Conservation (phyloP, 92 coral and sea anemone species). For the Epizoanthus fatuus region DNA sequence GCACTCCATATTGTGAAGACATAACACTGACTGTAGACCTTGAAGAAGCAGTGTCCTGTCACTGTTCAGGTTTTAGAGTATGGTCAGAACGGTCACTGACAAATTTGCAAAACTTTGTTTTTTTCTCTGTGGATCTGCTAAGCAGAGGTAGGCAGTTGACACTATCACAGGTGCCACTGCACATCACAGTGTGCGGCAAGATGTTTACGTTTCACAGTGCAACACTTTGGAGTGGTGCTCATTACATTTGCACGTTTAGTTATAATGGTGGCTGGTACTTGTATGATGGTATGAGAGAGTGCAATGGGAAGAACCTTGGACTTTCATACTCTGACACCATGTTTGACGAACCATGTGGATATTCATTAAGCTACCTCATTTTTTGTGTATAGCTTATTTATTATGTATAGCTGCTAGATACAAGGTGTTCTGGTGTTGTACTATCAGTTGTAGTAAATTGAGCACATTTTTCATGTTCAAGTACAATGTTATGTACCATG, state of each 20-base stretch:
- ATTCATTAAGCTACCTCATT: constrained; percentile 33
- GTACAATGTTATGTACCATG: no score
- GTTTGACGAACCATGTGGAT: constrained; percentile 41
- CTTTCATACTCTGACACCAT: constrained; percentile 31
- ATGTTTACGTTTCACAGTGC: constrained; percentile 24
- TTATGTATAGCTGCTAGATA: no score
- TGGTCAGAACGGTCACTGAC: constrained; percentile 20
- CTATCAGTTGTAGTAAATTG: no score
- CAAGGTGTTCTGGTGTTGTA: no score
- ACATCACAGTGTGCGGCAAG: constrained; percentile 20
- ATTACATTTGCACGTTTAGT: constrained; percentile 49
- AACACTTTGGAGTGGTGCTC: constrained; percentile 62
- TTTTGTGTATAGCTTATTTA: no score
- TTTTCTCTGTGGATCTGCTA: constrained; percentile 52
- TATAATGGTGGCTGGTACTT: constrained; percentile 36
- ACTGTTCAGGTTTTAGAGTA: constrained; percentile 40
- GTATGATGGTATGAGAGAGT: constrained; percentile 62
- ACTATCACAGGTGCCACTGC: constrained; percentile 14
- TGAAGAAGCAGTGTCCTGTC: constrained; percentile 48
- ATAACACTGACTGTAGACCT: neutral
- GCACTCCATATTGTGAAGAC: constrained; percentile 23
- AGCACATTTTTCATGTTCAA: no score
- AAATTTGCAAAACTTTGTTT: constrained; percentile 19
- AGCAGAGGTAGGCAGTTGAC: constrained; percentile 55
- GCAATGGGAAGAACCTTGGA: constrained; percentile 34